Evolutionary conservation across 2,113 vertebrate species (phyloP).

Genomic region (Brienomyrus longianalis): DNA sequence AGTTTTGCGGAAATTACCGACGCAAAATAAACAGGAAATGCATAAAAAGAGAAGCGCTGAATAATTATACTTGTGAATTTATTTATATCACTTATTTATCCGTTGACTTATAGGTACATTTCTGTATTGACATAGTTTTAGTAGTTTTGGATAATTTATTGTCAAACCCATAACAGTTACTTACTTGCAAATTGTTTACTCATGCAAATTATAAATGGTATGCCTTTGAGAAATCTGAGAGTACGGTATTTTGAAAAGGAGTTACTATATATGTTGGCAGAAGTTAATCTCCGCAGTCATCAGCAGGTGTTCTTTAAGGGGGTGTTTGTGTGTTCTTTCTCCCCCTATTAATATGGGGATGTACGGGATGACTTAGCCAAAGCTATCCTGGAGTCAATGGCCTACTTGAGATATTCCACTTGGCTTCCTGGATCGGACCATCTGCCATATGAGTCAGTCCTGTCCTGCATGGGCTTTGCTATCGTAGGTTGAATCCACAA

Average conservation of each 20-base stretch:
- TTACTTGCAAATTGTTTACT: neutral
- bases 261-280: neutral
- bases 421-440: neutral
- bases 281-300: neutral
- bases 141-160: neutral
- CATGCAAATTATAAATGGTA: neutral
- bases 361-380: neutral
- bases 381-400: slow-evolving; percentile 4
- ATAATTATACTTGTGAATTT: neutral
- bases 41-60: neutral
- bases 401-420: slow-evolving; percentile 7
- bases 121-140: neutral
- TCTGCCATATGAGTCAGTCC: slow-evolving; percentile 1
- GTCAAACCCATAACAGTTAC: neutral
- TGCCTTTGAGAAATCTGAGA: neutral
- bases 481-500: neutral
- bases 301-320: neutral
- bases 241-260: neutral
- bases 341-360: neutral
- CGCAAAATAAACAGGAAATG: neutral
- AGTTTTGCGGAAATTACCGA: neutral
- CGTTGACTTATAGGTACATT: neutral
- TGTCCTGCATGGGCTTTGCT: neutral
- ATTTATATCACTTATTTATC: neutral
- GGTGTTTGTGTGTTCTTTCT: neutral